A percentile compares a stretch with the other conserved stretches of the same genome.
phyloP scores from a whole-genome alignment of 2,888 invertebrate genomes.

The Andricus quercusramuli region DNA sequence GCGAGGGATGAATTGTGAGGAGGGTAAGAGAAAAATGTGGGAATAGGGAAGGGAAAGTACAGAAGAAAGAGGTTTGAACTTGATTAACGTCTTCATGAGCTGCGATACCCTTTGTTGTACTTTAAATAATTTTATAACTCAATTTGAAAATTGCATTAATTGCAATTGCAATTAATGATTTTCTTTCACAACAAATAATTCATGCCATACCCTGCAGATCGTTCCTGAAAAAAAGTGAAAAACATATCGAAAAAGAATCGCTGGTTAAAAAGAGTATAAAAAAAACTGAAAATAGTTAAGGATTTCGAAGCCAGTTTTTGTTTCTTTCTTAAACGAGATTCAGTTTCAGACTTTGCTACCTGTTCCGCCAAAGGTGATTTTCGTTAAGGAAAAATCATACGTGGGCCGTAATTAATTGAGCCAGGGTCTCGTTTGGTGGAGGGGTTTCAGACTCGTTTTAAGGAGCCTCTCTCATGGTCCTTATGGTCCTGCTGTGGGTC shows the following conservation, averaged over 20 bases:
- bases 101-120: too few species aligned
- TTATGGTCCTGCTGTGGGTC: slow-evolving; percentile 21
- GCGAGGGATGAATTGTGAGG: too few species aligned
- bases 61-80: too few species aligned
- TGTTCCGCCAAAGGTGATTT: background rate
- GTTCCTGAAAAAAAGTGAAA: background rate
- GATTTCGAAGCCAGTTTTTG: background rate
- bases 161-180: too few species aligned
- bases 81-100: too few species aligned
- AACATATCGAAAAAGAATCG: background rate
- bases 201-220: background rate
- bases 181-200: too few species aligned
- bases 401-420: slow-evolving; percentile 45
- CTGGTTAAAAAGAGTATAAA: background rate
- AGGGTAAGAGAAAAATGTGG: too few species aligned
- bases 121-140: too few species aligned
- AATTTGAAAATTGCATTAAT: too few species aligned
- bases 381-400: slow-evolving; percentile 47
- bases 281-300: background rate
- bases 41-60: too few species aligned
- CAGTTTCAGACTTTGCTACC: slow-evolving; percentile 3
- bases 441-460: slow-evolving; percentile 19
- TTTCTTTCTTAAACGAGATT: background rate
- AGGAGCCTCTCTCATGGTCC: background rate
- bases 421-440: slow-evolving; percentile 16